Percentiles rank a stretch among this genome's conserved stretches.
These are phyloP conservation scores for Hypanus sabinus DNA, from an alignment of 2,113 vertebrate genomes.

Conservation along the genomic window DNA sequence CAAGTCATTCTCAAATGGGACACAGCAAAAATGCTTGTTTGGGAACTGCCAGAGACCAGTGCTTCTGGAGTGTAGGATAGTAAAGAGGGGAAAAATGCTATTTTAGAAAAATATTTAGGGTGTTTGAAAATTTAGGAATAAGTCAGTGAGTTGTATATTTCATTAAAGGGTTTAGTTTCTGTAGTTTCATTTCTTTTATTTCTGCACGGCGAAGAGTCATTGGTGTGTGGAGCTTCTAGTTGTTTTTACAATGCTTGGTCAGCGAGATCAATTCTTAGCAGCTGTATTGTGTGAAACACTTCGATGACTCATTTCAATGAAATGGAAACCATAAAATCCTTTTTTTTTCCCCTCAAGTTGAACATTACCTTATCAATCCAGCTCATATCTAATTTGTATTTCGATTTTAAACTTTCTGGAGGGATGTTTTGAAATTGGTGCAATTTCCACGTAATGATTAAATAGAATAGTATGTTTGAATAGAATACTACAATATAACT, in stretches of 20 bases:
- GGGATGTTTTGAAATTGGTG: not conserved
- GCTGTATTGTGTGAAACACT: not conserved
- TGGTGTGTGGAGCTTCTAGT: not conserved
- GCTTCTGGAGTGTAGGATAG: no score
- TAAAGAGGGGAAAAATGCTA: not conserved
- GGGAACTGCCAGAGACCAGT: no score
- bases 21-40: no score
- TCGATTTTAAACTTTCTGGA: not conserved
- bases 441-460: not conserved
- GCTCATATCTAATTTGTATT: not conserved
- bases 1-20: no score
- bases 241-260: slow-evolving; percentile 14
- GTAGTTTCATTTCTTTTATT: not conserved
- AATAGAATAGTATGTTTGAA: not conserved
- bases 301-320: slow-evolving; percentile 8
- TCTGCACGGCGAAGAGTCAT: not conserved
- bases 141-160: no score
- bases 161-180: not conserved
- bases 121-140: not conserved
- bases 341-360: no score
- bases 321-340: not conserved
- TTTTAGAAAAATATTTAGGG: not conserved
- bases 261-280: not conserved
- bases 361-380: not conserved
- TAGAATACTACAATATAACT: not conserved